Evolutionary conservation across 1,140 invertebrate species (phyloP).

Genomic region (Scaptomyza graminum): DNA sequence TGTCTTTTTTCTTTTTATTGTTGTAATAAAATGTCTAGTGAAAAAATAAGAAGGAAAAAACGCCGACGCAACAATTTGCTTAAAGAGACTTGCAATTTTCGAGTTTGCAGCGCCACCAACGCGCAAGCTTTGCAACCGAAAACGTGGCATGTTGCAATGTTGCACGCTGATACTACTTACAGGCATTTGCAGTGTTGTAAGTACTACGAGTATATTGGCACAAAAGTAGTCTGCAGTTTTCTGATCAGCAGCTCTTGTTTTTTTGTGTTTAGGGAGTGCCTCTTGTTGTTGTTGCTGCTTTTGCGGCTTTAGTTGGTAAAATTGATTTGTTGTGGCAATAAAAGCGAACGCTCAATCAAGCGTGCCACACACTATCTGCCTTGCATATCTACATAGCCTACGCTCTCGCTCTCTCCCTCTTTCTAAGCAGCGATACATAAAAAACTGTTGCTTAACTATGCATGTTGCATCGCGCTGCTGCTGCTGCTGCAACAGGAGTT

Average conservation of each 20-base stretch:
- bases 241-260: conserved; percentile 5
- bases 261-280: conserved; percentile 30
- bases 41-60: not conserved
- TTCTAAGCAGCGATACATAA: conserved; percentile 52
- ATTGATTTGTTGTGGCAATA: conserved; percentile 80
- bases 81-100: conserved; percentile 65
- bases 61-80: conserved; percentile 22
- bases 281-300: conserved; percentile 26
- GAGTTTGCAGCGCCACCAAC: conserved; percentile 79
- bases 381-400: conserved; percentile 21
- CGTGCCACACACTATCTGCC: conserved; percentile 48
- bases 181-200: conserved; percentile 62
- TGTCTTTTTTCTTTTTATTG: not conserved
- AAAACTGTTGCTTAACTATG: conserved; percentile 57
- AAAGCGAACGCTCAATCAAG: conserved; percentile 74
- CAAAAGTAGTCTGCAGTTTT: conserved; percentile 31
- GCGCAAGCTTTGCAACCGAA: conserved; percentile 39
- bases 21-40: not conserved
- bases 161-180: conserved; percentile 51
- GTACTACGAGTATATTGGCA: conserved; percentile 1
- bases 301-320: conserved; percentile 55
- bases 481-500: conserved; percentile 58
- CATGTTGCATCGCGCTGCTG: conserved; percentile 18
- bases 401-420: conserved; percentile 18
- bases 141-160: conserved; percentile 65